A percentile compares a stretch with the other conserved stretches of the same genome.
Conservation (phyloP, 2,888 invertebrate genomes). For the Aproaerema taeniolella region DNA sequence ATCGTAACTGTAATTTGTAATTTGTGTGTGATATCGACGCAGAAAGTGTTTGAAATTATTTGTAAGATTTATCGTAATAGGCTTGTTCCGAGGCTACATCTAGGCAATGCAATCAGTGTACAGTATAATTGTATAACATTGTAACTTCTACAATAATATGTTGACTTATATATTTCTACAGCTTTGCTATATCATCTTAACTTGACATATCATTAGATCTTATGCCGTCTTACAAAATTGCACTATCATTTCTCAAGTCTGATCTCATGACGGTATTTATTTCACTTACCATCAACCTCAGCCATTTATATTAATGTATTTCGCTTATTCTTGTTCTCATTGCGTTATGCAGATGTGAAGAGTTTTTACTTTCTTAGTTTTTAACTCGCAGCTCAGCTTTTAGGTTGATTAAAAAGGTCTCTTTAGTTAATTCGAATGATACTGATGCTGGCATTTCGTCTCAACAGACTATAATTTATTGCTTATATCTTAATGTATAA, state of each 20-base stretch:
- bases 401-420: conserved; percentile 26
- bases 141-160: no score
- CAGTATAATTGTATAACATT: no score
- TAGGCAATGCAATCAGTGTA: conserved; percentile 27
- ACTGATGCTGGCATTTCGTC: conserved; percentile 18
- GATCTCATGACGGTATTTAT: conserved; percentile 23
- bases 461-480: no score
- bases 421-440: conserved; percentile 8
- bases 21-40: conserved; percentile 37
- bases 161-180: background rate
- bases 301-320: background rate
- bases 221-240: background rate
- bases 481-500: no score
- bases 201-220: conserved; percentile 6
- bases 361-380: conserved; percentile 7
- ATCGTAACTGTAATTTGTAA: conserved; percentile 41
- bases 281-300: background rate
- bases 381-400: conserved; percentile 22
- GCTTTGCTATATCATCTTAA: conserved; percentile 10
- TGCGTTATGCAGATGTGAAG: conserved; percentile 4
- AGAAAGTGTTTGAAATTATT: conserved; percentile 31
- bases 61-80: conserved; percentile 27
- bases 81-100: conserved; percentile 32
- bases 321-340: background rate
- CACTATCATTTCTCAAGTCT: conserved; percentile 16